phyloP scores from a whole-genome alignment of 2,888 invertebrate genomes.

The Torymus tubicola region DNA sequence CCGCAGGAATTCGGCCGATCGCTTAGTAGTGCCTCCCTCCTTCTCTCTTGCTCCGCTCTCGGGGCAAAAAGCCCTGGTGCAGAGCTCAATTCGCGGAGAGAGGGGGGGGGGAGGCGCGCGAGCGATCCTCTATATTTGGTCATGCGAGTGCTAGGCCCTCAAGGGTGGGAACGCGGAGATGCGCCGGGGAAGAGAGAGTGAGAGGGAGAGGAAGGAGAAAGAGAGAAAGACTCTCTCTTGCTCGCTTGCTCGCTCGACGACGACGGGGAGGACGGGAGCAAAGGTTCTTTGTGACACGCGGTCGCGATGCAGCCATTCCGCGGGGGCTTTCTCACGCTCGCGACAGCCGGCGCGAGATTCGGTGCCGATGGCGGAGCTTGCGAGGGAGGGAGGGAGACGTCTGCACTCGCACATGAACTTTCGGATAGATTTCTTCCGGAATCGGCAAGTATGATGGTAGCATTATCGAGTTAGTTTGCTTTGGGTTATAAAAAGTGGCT shows the following conservation, averaged over 20 bases:
- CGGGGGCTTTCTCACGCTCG: conserved; percentile 31
- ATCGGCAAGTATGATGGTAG: no score
- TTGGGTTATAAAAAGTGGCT: no score
- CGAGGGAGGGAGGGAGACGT: not conserved
- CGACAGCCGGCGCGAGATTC: not conserved
- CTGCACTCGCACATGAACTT: not conserved
- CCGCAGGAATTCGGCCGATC: conserved; percentile 22
- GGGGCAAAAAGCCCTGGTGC: conserved; percentile 35
- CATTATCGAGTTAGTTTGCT: no score
- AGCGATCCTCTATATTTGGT: conserved; percentile 52
- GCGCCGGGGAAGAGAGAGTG: not conserved
- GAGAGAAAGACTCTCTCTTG: no score
- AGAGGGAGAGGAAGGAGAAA: not conserved
- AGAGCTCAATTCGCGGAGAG: not conserved
- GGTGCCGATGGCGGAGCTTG: not conserved
- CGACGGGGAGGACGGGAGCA: not conserved
- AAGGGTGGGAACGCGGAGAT: conserved; percentile 34
- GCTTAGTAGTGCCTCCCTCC: not conserved
- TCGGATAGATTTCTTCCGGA: no score
- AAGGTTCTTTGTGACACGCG: conserved; percentile 42
- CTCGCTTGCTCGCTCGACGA: no score
- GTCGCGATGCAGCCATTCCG: conserved; percentile 27
- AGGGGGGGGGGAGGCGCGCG: conserved; percentile 20
- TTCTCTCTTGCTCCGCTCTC: not conserved
- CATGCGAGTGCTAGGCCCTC: conserved; percentile 26